Base-by-base conservation (phyloP, 2,113 vertebrate genomes). In the Mixornis gularis region DNA sequence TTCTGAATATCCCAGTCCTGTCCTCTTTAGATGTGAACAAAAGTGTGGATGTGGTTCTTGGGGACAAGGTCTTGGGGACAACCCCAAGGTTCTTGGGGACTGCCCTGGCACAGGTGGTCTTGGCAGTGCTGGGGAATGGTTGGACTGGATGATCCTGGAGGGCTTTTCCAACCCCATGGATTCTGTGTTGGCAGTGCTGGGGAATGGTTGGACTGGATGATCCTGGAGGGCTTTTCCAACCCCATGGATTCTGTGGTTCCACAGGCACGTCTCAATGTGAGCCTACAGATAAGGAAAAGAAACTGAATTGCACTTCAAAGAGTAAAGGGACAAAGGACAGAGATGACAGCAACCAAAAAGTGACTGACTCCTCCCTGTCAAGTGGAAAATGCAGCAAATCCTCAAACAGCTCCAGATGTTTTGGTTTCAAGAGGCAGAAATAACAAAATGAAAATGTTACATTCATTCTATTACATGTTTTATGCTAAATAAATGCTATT, bases 11-110 rank as follows among this genome's bases (percentile, higher is more conserved):
- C 15, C 48, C 13, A 25, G 7, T 24, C 58, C 6, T 15, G 0
- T 22, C 5, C 16, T 16, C 3, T 12, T 3, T 2, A 17, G 24
- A 10, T 5, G 38, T 7, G 52, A 53, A 46, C 0, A 56, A 55
- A 41, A 1, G 17, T 17, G 13, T 81, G 60, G 53, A 12, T 40
- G 24, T 46, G 46, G 69, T 0, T 51, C 22, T 6, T 32, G 85
- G 85, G 58, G 49, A 18, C 41, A 3, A 27, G 65, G 56, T 30
- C 30, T 13, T 38, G 38, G 38, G 38, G 38, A 38, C 38, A 38
- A 38, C 38, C 38, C 38, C 38, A 12, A 38, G 38, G 38, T 38
- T 38, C 38, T 38, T 38, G 38, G 38, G 38, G 38, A 12, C 38
- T 38, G 38, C 38, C 38, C 38, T 38, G 38, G 38, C 38, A 38